Evolutionary conservation across 1,140 invertebrate species (phyloP).

Genomic region (Oryctes rhinoceros): DNA sequence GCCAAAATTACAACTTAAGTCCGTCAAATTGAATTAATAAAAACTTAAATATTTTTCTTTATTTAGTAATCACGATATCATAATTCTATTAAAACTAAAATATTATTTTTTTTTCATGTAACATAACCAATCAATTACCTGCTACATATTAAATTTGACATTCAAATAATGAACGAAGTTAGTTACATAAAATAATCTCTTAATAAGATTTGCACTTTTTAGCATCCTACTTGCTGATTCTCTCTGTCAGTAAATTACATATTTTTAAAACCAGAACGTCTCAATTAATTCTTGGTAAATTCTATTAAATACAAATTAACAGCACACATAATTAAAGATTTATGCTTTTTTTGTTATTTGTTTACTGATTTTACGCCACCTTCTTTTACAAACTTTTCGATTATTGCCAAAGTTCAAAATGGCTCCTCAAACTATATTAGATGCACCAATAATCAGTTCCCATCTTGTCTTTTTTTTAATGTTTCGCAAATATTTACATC

Average conservation of each 20-base stretch:
- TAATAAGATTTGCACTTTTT: not conserved
- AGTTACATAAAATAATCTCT: not conserved
- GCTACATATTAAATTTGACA: not conserved
- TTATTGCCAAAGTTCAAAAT: not conserved
- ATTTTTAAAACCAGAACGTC: too few relatives aligned
- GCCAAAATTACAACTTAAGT: too few relatives aligned
- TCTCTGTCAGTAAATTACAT: too few relatives aligned
- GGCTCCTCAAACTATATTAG: not conserved
- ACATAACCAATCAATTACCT: too few relatives aligned
- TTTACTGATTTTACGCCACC: not conserved
- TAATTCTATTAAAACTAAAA: too few relatives aligned
- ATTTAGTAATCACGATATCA: too few relatives aligned
- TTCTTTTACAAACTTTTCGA: not conserved
- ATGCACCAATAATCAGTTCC: constrained; percentile 15
- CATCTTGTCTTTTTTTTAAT: not conserved
- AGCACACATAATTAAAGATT: not conserved
- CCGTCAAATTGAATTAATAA: too few relatives aligned
- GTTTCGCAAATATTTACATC: not conserved
- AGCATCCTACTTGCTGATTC: not conserved
- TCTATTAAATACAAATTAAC: not conserved
- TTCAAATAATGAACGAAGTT: not conserved
- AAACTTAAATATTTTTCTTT: too few relatives aligned
- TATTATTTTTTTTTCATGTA: too few relatives aligned
- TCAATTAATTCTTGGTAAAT: not conserved
- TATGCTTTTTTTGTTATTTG: not conserved